Percentiles rank a stretch among this genome's conserved stretches.
These are phyloP conservation scores for Periparus ater DNA, from an alignment of 2,797 vertebrate genomes.

Conservation along the genomic window DNA sequence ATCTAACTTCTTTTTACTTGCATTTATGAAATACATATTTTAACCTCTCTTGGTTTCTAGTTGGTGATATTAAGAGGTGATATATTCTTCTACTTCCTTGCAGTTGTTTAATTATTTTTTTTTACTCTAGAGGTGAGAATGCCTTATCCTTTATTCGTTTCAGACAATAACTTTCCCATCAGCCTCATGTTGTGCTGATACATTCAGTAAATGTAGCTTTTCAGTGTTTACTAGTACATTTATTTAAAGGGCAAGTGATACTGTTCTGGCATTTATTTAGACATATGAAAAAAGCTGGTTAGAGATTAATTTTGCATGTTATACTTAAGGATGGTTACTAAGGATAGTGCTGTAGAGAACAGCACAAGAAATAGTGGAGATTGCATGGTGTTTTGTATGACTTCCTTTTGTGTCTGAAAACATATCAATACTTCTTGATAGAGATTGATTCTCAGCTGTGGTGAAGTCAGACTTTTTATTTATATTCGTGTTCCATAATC, in stretches of 20 bases:
- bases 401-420: neutral
- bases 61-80: neutral
- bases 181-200: neutral
- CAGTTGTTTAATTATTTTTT: neutral
- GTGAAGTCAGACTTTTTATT: neutral
- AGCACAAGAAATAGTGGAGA: neutral
- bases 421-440: neutral
- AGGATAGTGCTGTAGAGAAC: neutral
- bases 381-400: neutral
- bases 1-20: neutral
- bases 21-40: neutral
- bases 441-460: neutral
- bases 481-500: neutral
- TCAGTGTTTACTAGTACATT: neutral
- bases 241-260: neutral
- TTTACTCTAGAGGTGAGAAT: neutral
- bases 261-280: neutral
- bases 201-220: neutral
- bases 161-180: neutral
- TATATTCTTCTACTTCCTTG: neutral
- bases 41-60: neutral
- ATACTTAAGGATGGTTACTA: neutral
- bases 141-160: neutral
- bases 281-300: neutral
- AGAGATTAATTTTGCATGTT: neutral